Conservation (phyloP, 2,113 vertebrate species). For the Leptobrachium leishanense region DNA sequence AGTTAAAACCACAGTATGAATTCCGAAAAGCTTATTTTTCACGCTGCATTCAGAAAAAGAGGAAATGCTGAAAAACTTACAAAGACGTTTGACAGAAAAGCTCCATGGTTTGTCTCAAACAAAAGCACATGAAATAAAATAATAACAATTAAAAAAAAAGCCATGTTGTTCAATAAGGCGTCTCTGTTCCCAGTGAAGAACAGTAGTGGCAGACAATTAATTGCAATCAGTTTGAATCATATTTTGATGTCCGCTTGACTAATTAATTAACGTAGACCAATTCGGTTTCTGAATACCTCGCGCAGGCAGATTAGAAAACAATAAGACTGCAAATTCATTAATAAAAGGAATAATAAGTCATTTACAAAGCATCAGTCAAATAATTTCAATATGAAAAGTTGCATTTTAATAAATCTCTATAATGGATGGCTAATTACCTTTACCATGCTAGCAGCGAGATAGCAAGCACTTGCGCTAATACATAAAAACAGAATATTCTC, state of each 20-base stretch:
- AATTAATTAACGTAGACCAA: conserved; percentile 30
- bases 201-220: conserved; percentile 15
- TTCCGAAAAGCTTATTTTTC: no score
- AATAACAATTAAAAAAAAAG: background rate
- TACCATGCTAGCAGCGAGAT: conserved; percentile 16
- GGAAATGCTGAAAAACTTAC: no score
- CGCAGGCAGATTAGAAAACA: conserved; percentile 34
- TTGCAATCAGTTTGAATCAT: conserved; percentile 18
- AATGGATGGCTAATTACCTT: conserved; percentile 33
- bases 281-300: conserved; percentile 8
- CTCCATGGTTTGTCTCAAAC: background rate
- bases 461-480: background rate
- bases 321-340: conserved; percentile 31
- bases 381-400: conserved; percentile 29
- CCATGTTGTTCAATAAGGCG: background rate
- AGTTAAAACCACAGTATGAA: no score
- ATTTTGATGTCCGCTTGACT: conserved; percentile 30
- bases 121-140: background rate
- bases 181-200: conserved; percentile 2
- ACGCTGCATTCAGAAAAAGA: no score
- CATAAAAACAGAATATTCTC: no score
- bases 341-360: conserved; percentile 32
- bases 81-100: background rate
- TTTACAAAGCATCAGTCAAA: conserved; percentile 14
- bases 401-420: conserved; percentile 36